Conservation (phyloP, 2,113 vertebrate species). For the Bubo bubo region DNA sequence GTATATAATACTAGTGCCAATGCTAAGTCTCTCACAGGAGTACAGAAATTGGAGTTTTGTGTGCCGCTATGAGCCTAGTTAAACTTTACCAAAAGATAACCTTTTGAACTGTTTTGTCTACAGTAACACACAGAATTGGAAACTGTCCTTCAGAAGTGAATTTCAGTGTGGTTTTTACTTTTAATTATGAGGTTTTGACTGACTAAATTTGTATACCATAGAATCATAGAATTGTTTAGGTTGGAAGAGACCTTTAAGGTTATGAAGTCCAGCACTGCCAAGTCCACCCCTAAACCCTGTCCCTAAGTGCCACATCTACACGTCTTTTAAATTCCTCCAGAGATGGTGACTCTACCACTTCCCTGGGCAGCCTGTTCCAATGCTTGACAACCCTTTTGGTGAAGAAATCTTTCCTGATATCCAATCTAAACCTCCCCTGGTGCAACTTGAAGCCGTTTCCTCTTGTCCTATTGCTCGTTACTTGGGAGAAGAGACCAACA, state of each 20-base stretch:
- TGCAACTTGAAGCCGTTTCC: too few relatives aligned
- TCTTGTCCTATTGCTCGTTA: too few relatives aligned
- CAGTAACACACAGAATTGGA: background rate
- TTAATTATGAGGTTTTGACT: background rate
- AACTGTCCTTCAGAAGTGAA: background rate
- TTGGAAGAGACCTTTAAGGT: background rate
- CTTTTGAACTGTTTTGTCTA: background rate
- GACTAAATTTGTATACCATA: background rate
- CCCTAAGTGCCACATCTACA: too few relatives aligned
- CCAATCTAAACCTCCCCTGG: too few relatives aligned
- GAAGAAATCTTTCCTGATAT: too few relatives aligned
- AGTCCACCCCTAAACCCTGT: background rate
- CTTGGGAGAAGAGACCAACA: too few relatives aligned
- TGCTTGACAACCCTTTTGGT: background rate
- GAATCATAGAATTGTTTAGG: background rate
- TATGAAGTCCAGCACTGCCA: background rate
- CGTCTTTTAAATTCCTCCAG: background rate
- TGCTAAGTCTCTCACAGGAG: background rate
- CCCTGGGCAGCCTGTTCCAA: background rate
- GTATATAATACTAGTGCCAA: background rate
- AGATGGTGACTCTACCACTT: background rate
- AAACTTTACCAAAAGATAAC: background rate
- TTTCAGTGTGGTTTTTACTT: background rate
- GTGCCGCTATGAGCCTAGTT: background rate
- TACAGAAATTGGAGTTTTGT: background rate